Evolutionary conservation across 2,113 vertebrate genomes (phyloP).

Genomic region (Bettongia penicillata): DNA sequence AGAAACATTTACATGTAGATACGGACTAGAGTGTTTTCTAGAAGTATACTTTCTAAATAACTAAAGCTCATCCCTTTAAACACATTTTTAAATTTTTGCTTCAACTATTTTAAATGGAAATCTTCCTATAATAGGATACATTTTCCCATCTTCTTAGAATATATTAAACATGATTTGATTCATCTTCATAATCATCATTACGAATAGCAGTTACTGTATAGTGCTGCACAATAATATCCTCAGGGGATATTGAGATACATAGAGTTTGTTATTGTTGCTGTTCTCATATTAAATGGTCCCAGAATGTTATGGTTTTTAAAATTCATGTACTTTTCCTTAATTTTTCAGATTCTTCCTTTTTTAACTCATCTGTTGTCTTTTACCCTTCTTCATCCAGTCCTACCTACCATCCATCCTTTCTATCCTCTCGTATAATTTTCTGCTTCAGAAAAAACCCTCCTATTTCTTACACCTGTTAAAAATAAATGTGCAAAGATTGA

Average conservation of each 20-base stretch:
- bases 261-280: neutral
- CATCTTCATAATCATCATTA: neutral
- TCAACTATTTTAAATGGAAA: slow-evolving; percentile 29
- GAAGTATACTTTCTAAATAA: neutral
- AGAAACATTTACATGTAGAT: neutral
- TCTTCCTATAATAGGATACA: slow-evolving; percentile 19
- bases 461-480: neutral
- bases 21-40: neutral
- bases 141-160: slow-evolving; percentile 38
- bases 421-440: neutral
- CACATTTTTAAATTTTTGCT: neutral
- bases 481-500: neutral
- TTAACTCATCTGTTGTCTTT: neutral
- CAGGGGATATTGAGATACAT: neutral
- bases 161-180: neutral
- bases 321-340: neutral
- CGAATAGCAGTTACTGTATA: neutral
- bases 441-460: neutral
- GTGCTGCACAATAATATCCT: neutral
- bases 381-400: neutral
- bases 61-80: neutral
- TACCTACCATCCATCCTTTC: no score
- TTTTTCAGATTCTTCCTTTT: neutral
- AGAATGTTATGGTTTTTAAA: neutral
- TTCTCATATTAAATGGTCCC: neutral